A percentile compares a stretch with the other conserved stretches of the same genome.
Conservation (phyloP, 2,888 invertebrate genomes). For the Polietes domitor region DNA sequence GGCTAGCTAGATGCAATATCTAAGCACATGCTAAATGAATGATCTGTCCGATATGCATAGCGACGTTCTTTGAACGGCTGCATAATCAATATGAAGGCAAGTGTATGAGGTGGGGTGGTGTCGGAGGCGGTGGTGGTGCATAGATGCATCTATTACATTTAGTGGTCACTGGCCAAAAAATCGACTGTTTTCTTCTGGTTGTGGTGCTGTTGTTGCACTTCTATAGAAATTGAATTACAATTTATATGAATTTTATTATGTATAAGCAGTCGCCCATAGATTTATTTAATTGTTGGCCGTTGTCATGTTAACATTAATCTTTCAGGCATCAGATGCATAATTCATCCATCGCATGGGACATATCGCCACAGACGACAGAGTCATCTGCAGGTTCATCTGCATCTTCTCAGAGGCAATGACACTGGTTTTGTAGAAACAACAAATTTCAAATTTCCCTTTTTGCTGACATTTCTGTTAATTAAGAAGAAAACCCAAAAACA, state of each 20-base stretch:
- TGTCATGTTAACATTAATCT: conserved; percentile 62
- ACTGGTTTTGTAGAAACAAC: not conserved
- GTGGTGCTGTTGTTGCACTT: not conserved
- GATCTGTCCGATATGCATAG: conserved; percentile 62
- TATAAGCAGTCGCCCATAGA: conserved; percentile 5
- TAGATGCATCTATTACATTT: conserved; percentile 50
- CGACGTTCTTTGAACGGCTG: conserved; percentile 37
- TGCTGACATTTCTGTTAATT: conserved; percentile 44
- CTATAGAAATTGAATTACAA: conserved; percentile 54
- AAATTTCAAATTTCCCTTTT: not conserved
- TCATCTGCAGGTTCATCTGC: not conserved
- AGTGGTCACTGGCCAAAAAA: conserved; percentile 51
- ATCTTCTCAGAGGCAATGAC: too few relatives aligned
- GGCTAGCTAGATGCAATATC: conserved; percentile 50
- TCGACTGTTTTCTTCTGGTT: conserved; percentile 33
- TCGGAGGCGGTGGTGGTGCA: not conserved
- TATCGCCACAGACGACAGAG: not conserved
- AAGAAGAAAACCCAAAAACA: conserved; percentile 3
- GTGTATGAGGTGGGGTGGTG: not conserved
- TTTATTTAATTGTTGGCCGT: conserved; percentile 57
- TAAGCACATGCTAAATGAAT: conserved; percentile 66
- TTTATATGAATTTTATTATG: conserved; percentile 40
- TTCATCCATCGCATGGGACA: conserved; percentile 7
- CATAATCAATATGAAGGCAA: conserved; percentile 22
- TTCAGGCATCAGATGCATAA: conserved; percentile 50